Base-by-base conservation (phyloP, 1,140 invertebrate genomes). In the Cherax quadricarinatus region DNA sequence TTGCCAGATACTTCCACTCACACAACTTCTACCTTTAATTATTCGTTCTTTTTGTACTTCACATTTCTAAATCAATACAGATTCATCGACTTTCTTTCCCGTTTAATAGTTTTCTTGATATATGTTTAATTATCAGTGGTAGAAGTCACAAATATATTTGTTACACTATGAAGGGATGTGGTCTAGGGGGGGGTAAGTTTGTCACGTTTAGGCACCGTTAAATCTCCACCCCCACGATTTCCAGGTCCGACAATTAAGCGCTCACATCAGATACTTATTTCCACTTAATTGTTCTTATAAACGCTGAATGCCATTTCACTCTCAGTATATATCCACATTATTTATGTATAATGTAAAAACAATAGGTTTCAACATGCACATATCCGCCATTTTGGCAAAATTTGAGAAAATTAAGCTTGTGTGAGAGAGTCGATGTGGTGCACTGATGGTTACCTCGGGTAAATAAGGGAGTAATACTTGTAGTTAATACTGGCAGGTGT, bases 361-460 rank as follows among this genome's bases (percentile, higher is more conserved):
- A 21, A 75, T 30, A 75, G 30, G 2, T 75, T 24, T 30, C 70
- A 75, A 75, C 24, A 16, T 30, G 81, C n/a, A 81, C 7, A 62
- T 57, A 88, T 88, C 87, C 87, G 87, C 87, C 87, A 88, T 88
- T 88, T 88, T 88, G 78, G 21, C 79, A 80, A 80, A 80, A 62
- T 57, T 78, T 79, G 51, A 78, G 48, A 73, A 48, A 87, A 53
- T 53, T 88, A 80, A 78, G 79, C 73, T 78, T 88, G 81, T 88
- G 87, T 78, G 81, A n/a, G 75, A 51, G 53, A 3, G 49, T 18
- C 70, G 9, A 0, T 53, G 30, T 53, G 30, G 18, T 21, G 57
- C 70, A 78, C 24, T 51, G n/a, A 41, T 21, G 53, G 53, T 30
- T 81, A 75, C 21, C 70, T 21, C 30, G 21, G 7, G 7, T 9